Conservation (phyloP, 2,888 invertebrate genomes). For the Cyclophora albipunctata region DNA sequence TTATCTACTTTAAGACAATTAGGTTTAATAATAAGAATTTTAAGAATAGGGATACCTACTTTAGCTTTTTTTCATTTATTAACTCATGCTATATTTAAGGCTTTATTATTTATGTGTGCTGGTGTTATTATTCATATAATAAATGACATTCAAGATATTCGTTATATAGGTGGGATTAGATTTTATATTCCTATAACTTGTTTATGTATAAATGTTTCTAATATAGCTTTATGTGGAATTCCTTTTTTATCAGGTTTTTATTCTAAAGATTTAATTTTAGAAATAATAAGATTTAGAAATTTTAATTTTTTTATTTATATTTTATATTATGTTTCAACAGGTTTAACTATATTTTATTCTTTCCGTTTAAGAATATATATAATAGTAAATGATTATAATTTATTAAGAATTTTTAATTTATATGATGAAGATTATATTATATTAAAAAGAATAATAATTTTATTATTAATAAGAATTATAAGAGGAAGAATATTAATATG, state of each 20-base stretch:
- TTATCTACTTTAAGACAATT: slow-evolving; percentile 84
- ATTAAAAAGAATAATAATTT: slow-evolving; percentile 61
- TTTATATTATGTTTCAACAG: slow-evolving; percentile 73
- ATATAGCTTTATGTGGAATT: slow-evolving; percentile 78
- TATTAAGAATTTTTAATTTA: slow-evolving; percentile 60
- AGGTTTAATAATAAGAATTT: slow-evolving; percentile 81
- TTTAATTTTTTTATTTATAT: slow-evolving; percentile 72
- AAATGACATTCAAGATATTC: slow-evolving; percentile 80
- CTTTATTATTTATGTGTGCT: slow-evolving; percentile 82
- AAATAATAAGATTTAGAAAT: slow-evolving; percentile 66
- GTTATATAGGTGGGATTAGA: slow-evolving; percentile 70
- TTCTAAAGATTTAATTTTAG: slow-evolving; percentile 79
- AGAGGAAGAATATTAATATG: slow-evolving; percentile 73
- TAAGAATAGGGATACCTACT: slow-evolving; percentile 69
- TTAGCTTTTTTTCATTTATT: slow-evolving; percentile 83
- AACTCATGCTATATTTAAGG: slow-evolving; percentile 85
- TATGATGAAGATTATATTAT: slow-evolving; percentile 66
- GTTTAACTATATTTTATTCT: slow-evolving; percentile 74
- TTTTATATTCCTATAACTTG: slow-evolving; percentile 68
- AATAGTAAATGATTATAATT: slow-evolving; percentile 66
- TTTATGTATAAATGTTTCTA: slow-evolving; percentile 73
- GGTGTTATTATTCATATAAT: slow-evolving; percentile 81
- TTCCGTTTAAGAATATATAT: slow-evolving; percentile 75
- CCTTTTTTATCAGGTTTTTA: slow-evolving; percentile 80
- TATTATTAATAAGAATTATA: slow-evolving; percentile 69